Base-by-base conservation (phyloP, 92 coral and sea anemone genomes). In the Paramuricea clavata region DNA sequence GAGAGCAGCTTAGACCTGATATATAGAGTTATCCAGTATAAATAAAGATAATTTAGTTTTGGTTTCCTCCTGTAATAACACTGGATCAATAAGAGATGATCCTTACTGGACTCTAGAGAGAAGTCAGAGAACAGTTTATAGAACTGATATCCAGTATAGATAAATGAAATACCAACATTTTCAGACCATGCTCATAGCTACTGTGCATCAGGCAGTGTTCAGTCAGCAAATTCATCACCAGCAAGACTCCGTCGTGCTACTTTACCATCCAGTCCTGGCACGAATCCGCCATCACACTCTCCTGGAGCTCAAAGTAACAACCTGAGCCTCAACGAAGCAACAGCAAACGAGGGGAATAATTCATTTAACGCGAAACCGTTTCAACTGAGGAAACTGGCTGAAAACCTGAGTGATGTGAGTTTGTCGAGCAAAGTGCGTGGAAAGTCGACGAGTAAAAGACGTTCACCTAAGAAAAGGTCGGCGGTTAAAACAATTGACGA, bases 301-400 rank as follows among this genome's bases (percentile, higher is more conserved):
- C 54, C 73, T 35, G 56, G 27, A 2, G 78, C 10, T 31, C 72
- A 79, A 13, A 36, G 68, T 2, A 21, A 36, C 23, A 76, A 22
- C 34, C 31, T 49, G 57, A 35, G 35, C 39, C 34, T 30, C 31
- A 19, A 34, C 6, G 70, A 57, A 23, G 21, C 16, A 33, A 36
- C 59, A 22, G 2, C 35, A 0, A 54, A 50, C 21, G 82, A 50
- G 47, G 22, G 9, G 6, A 25, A 12, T 2, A 79, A 61, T 49
- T 16, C 73, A n/a, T 79, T 59, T n/a, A 34, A 39, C 43, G 59
- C 73, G 7, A 79, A 79, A 28, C 84, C 84, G 34, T 79, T 79
- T 43, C 72, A 59, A 34, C 31, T 79, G 25, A 79, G 39, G 56
- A 79, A 30, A 79, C 84, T 56, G n/a, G 30, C 34, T 8, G 84